Base-by-base conservation (phyloP, 1,140 invertebrate genomes). In the Drosophila pseudoobscura region DNA sequence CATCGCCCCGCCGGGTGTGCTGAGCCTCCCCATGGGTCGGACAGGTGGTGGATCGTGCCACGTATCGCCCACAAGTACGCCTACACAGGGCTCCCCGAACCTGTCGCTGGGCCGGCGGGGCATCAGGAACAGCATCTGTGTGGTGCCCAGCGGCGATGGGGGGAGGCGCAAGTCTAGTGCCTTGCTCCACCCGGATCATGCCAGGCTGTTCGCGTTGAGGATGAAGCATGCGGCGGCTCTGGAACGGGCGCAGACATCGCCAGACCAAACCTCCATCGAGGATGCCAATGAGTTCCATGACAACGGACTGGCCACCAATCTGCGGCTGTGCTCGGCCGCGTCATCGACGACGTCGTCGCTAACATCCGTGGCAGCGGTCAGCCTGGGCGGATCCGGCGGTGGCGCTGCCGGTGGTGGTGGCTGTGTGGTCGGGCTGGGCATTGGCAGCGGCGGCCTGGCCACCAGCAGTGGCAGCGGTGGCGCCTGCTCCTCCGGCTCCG, bases 131-230 rank as follows among this genome's bases (percentile, higher is more conserved):
- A 90, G 89, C 76, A 90, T 90, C 17, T 89, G 89, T 44, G 72
- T 91, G 45, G 77, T 85, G 76, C 61, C 77, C 44, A 75, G 61
- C 43, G 72, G 58, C 7, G 68, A 60, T 2, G 66, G 61, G 15
- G 93, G 92, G 5, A 91, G 94, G 20, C 92, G 94, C 39, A 93
- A 94, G 43, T 95, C 94, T 65, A 92, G 92, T 61, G 90, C 92
- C 3, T 84, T 95, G 0, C 92, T 95, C 17, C 95, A 95, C 92
- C 95, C 95, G 7, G 94, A 95, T 71, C 94, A 95, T 89, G 95
- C 95, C 17, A 91, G 94, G 2, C 90, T 95, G 3, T 91, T 93
- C 49, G 90, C 91, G 5, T 29, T 91, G 57, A 61, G 90, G 3
- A 93, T 93, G 64, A 90, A 93, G 11, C 92, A 93, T 74, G 92